phyloP scores from a whole-genome alignment of 2,113 vertebrate species.

The Chamaea fasciata region DNA sequence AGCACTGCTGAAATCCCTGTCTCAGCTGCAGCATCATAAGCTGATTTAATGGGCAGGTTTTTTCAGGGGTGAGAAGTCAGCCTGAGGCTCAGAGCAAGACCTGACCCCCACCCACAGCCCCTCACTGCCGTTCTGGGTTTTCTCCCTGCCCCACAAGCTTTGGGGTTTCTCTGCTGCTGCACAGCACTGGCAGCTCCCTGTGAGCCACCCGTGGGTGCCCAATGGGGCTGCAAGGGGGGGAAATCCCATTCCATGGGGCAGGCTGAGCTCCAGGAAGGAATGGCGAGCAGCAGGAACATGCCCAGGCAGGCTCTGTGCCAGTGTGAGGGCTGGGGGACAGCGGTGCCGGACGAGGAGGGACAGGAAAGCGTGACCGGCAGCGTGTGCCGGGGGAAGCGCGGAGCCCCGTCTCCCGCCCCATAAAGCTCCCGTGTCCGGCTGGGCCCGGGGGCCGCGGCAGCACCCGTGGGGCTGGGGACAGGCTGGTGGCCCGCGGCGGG shows the following conservation, averaged over 20 bases:
- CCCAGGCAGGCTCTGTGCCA: not conserved
- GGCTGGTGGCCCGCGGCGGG: not conserved
- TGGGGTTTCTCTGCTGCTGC: not conserved
- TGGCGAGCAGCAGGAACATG: fast-evolving
- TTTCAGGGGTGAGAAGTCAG: too few species aligned
- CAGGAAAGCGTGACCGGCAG: not conserved
- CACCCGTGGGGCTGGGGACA: not conserved
- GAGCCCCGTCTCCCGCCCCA: not conserved
- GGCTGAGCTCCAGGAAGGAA: not conserved
- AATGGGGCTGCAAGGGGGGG: fast-evolving
- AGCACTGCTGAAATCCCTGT: fast-evolving
- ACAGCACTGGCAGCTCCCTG: not conserved
- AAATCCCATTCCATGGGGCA: fast-evolving
- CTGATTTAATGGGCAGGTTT: fast-evolving
- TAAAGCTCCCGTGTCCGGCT: not conserved
- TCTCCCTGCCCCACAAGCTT: not conserved
- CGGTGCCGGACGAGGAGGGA: not conserved
- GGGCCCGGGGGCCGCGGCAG: fast-evolving
- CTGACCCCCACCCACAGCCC: not conserved
- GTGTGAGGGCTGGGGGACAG: not conserved
- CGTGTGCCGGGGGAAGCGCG: not conserved
- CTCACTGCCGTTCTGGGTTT: not conserved
- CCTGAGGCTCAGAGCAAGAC: not conserved
- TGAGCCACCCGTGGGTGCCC: not conserved
- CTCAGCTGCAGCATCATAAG: fast-evolving